Conservation (phyloP, 2,113 vertebrate genomes). For the Varanus komodoensis region DNA sequence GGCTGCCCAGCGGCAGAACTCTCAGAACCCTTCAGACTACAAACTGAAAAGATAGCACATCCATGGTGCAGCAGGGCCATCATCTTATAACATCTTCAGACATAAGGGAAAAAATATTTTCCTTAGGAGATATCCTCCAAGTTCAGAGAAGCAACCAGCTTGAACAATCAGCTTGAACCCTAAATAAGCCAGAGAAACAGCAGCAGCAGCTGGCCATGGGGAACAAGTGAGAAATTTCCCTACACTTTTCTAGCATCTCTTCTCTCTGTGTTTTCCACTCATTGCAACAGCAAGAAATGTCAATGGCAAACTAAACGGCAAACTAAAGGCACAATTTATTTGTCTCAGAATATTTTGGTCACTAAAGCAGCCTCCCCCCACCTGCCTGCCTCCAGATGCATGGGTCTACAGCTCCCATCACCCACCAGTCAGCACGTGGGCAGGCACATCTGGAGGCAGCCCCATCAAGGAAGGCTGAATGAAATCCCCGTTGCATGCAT, state of each 20-base stretch:
- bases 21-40: conserved; percentile 6
- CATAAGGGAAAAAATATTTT: not conserved
- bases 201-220: not conserved
- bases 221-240: not conserved
- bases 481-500: not conserved
- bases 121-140: not conserved
- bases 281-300: not conserved
- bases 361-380: not conserved
- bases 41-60: conserved; percentile 57
- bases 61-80: conserved; percentile 50
- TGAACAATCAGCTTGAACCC: not conserved
- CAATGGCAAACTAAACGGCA: not conserved
- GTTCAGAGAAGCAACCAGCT: conserved; percentile 10
- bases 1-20: conserved; percentile 39
- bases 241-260: not conserved
- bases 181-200: not conserved
- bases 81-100: conserved; percentile 14
- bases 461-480: too few species aligned
- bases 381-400: too few species aligned
- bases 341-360: not conserved
- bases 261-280: not conserved
- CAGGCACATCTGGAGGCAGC: too few species aligned
- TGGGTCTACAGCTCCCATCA: too few species aligned
- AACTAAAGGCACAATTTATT: not conserved
- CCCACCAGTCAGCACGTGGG: too few species aligned